Conservation (phyloP, 2,113 vertebrate genomes). For the Indri indri region DNA sequence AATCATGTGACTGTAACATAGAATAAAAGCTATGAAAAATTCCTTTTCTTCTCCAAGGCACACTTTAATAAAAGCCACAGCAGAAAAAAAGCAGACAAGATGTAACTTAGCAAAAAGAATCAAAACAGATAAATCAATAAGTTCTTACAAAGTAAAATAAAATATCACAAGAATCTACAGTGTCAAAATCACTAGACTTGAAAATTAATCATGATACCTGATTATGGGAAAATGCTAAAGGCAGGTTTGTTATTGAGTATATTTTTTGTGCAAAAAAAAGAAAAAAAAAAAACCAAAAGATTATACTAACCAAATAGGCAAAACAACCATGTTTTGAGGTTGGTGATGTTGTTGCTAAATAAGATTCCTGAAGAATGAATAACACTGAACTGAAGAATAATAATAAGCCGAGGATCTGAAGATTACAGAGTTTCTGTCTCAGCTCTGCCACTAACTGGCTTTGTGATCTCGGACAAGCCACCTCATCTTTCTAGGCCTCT, state of each 20-base stretch:
- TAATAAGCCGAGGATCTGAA: neutral
- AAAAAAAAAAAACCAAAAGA: neutral
- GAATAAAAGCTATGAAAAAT: neutral
- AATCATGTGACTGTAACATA: neutral
- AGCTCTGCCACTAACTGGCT: neutral
- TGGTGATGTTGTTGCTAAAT: neutral
- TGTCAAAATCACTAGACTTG: slow-evolving; percentile 24
- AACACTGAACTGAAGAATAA: neutral
- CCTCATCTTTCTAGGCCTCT: neutral
- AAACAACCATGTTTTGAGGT: neutral
- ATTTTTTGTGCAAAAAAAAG: neutral
- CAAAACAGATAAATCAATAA: slow-evolving; percentile 29
- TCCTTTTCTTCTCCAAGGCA: neutral
- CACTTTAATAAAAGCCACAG: neutral
- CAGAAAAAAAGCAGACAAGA: neutral
- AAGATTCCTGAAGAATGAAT: neutral
- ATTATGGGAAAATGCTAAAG: slow-evolving; percentile 11
- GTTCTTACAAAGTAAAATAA: slow-evolving; percentile 6
- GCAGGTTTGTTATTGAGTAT: neutral
- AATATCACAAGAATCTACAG: neutral
- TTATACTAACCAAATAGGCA: neutral
- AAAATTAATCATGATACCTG: neutral
- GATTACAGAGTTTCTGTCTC: neutral
- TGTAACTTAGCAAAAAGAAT: neutral
- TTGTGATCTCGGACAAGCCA: neutral